Evolutionary conservation across 2,888 invertebrate species (phyloP), one percentile per base, ranked within the genome.

Genomic region (Saturnia japonica): DNA sequence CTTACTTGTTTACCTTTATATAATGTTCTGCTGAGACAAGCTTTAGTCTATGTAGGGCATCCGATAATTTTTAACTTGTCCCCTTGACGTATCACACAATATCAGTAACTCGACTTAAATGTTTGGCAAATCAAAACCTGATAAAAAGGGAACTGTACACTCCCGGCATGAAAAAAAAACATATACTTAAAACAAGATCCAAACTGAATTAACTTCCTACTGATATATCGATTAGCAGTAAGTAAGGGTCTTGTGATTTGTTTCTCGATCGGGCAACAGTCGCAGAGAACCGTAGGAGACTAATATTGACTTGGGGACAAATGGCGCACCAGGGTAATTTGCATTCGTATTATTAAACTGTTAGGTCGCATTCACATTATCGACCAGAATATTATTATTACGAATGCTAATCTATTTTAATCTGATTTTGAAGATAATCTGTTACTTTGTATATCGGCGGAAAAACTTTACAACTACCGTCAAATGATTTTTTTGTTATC

Each of bases 231-330:
- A 34, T n/a, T n/a, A 64, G 16, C n/a, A 40, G 7, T n/a, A 40
- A 64, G 16, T 64, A 64, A 8, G 64, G 40, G 40, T 40, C 3
- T 64, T 34, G 8, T n/a, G 40, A 64, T 16, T 64, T 64, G 64
- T 40, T 64, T 40, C 64, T 34, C 40, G 8, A n/a, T 64, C 64
- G 69, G 69, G 28, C 42, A 42, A 42, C 60, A 34, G 64, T 64
- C 42, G 51, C 34, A 57, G 43, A 60, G 64, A 54, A 70, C 70
- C 72, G 68, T 60, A 60, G 64, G 40, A 64, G 4, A 42, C 70
- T 67, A 74, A 72, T 74, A 75, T 74, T 75, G 74, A 73, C 73
- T 45, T 25, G 66, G 71, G 68, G 68, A 72, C 74, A 69, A 73
- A 73, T 74, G 70, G 60, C 54, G 57, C 64, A 70, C 45, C 42